Percentiles rank a stretch among this genome's conserved stretches.
Evolutionary conservation across 1,140 invertebrate species (phyloP).

Genomic region (Drusus annulatus): DNA sequence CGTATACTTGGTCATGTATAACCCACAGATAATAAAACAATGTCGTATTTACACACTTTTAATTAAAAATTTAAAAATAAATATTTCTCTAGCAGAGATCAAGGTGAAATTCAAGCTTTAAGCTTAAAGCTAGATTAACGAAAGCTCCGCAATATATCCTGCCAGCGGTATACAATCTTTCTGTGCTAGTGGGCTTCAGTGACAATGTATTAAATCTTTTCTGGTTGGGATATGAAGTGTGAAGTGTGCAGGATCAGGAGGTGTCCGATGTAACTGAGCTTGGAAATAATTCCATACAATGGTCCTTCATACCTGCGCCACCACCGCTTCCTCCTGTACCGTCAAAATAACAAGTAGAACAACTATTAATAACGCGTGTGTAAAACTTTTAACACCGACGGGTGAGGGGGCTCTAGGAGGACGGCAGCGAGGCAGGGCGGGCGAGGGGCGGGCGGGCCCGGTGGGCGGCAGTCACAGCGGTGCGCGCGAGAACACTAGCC

Average conservation of each 20-base stretch:
- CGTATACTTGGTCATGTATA: too few species aligned
- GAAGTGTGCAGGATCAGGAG: not conserved
- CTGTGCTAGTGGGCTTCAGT: not conserved
- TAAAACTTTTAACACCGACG: conserved; percentile 50
- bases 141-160: not conserved
- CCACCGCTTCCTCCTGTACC: conserved; percentile 52
- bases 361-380: conserved; percentile 57
- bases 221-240: not conserved
- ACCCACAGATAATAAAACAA: too few species aligned
- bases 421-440: not conserved
- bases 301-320: conserved; percentile 39
- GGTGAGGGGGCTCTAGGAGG: not conserved
- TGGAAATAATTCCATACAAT: too few species aligned
- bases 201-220: not conserved
- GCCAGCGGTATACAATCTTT: not conserved
- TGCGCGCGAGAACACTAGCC: conserved; percentile 60
- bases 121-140: not conserved
- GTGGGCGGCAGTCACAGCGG: conserved; percentile 47
- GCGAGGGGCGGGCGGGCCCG: not conserved
- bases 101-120: too few species aligned
- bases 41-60: too few species aligned
- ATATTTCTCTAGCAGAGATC: too few species aligned
- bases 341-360: conserved; percentile 60
- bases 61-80: too few species aligned
- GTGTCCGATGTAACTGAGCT: not conserved